These are phyloP conservation scores for Ephialtes manifestator DNA, from an alignment of 2,888 invertebrate genomes.

Conservation along the genomic window DNA sequence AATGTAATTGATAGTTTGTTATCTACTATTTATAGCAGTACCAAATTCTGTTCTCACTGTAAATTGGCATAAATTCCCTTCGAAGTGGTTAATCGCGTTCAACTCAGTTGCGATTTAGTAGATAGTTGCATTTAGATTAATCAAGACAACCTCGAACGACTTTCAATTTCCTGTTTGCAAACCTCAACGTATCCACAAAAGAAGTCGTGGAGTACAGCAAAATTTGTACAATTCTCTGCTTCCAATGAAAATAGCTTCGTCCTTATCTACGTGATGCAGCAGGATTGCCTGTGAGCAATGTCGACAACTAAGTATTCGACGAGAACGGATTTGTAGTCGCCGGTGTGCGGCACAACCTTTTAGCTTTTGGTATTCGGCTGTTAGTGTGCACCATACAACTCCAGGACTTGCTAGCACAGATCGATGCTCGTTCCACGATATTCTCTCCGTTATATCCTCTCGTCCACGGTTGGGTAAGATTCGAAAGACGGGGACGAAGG, in stretches of 20 bases:
- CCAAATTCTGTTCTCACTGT: background rate
- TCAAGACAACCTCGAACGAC: background rate
- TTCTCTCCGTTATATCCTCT: background rate
- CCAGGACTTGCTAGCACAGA: slow-evolving; percentile 34
- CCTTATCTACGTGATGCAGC: background rate
- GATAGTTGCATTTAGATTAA: slow-evolving; percentile 3
- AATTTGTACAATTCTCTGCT: background rate
- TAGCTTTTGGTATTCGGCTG: background rate
- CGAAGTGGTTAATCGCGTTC: background rate
- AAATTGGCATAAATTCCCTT: background rate
- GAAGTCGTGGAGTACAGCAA: slow-evolving; percentile 1
- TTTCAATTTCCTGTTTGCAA: slow-evolving; percentile 10
- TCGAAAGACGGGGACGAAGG: slow-evolving; percentile 34
- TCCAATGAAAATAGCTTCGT: background rate
- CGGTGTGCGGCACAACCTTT: background rate
- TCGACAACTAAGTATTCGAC: slow-evolving; percentile 7
- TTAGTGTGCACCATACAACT: slow-evolving; percentile 20
- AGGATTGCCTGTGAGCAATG: background rate
- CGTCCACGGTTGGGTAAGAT: slow-evolving; percentile 20
- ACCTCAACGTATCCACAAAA: slow-evolving; percentile 1
- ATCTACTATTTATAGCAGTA: too few relatives aligned
- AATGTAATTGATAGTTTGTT: too few relatives aligned
- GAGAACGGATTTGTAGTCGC: slow-evolving; percentile 7
- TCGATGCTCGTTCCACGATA: slow-evolving; percentile 41
- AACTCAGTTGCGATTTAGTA: background rate